Evolutionary conservation across 2,888 invertebrate genomes (phyloP).

Genomic region (Sesia apiformis): DNA sequence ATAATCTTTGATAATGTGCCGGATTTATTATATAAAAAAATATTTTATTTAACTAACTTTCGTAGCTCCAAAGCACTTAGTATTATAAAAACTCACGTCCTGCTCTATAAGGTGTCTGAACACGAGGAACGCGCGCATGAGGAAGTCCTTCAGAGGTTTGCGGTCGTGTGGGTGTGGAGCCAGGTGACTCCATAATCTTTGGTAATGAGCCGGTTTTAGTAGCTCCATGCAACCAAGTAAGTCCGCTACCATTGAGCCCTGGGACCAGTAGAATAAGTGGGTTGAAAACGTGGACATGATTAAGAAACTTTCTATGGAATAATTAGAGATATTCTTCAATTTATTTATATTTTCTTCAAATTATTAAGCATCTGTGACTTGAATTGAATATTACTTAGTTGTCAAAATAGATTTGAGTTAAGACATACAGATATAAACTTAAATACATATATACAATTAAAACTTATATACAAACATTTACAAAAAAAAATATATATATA

Average conservation of each 20-base stretch:
- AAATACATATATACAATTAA: too few relatives aligned
- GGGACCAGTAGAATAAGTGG: conserved; percentile 7
- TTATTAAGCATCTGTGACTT: too few relatives aligned
- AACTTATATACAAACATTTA: too few relatives aligned
- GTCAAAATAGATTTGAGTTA: too few relatives aligned
- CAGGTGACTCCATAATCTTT: conserved; percentile 87
- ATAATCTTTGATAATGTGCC: too few relatives aligned
- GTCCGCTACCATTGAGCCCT: conserved; percentile 91
- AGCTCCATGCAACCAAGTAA: conserved; percentile 89
- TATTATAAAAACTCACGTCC: conserved; percentile 61
- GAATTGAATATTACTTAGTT: too few relatives aligned
- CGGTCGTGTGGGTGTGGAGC: conserved; percentile 80
- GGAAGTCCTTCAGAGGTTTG: conserved; percentile 89
- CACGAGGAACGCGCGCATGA: conserved; percentile 86
- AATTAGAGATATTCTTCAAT: too few relatives aligned
- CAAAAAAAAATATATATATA: too few relatives aligned
- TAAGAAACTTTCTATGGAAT: neutral
- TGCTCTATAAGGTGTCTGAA: conserved; percentile 86
- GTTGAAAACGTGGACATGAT: neutral
- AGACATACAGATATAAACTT: too few relatives aligned
- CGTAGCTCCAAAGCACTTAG: neutral
- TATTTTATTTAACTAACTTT: neutral
- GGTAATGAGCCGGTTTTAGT: conserved; percentile 91
- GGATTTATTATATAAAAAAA: too few relatives aligned
- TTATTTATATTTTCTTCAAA: too few relatives aligned